phyloP scores from a whole-genome alignment of 2,113 vertebrate genomes.

The Siniperca knerii region DNA sequence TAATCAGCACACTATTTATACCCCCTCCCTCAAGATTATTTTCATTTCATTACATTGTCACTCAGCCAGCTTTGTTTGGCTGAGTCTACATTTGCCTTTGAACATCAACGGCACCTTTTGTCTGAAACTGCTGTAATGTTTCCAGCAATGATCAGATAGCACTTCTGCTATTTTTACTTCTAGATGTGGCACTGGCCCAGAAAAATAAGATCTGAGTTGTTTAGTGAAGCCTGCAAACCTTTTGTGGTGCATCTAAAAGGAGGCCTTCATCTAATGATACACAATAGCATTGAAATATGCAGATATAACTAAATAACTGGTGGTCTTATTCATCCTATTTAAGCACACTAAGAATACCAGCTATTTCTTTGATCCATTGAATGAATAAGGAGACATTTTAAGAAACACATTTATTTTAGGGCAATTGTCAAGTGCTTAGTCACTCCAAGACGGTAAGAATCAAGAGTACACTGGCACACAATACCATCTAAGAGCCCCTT shows the following conservation, averaged over 20 bases:
- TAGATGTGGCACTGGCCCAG: constrained; percentile 62
- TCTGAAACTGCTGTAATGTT: constrained; percentile 66
- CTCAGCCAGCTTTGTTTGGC: constrained; percentile 64
- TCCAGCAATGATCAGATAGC: constrained; percentile 69
- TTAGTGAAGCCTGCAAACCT: constrained; percentile 56
- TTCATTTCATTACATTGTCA: constrained; percentile 58
- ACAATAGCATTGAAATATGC: constrained; percentile 50
- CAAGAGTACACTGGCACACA: not conserved
- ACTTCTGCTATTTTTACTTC: constrained; percentile 74
- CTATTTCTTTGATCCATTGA: constrained; percentile 38
- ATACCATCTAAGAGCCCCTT: not conserved
- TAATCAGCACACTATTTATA: constrained; percentile 29
- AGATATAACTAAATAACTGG: constrained; percentile 49
- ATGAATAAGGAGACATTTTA: constrained; percentile 42
- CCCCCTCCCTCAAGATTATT: constrained; percentile 43
- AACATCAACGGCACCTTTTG: constrained; percentile 68
- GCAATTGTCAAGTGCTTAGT: constrained; percentile 48
- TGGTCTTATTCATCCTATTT: constrained; percentile 31
- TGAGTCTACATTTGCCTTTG: constrained; percentile 63
- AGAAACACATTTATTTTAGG: constrained; percentile 73
- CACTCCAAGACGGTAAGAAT: constrained; percentile 29
- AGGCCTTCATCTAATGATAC: constrained; percentile 58
- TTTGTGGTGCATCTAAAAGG: constrained; percentile 66
- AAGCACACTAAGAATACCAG: constrained; percentile 36
- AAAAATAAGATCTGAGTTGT: constrained; percentile 68